Conservation (phyloP, 2,888 invertebrate species). For the Meteorus colon region DNA sequence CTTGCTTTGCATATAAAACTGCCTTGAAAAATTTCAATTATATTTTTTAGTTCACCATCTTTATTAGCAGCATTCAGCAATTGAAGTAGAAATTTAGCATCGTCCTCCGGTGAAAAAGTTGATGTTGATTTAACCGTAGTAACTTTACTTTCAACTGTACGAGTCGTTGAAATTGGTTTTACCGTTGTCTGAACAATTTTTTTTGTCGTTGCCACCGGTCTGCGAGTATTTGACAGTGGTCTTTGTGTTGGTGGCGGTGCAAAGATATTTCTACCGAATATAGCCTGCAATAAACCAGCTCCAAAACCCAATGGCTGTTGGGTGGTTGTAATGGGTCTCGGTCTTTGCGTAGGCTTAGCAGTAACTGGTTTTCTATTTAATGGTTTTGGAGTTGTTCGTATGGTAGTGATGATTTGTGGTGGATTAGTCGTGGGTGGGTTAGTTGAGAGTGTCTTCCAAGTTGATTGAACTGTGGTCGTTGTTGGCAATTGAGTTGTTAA, state of each 20-base stretch:
- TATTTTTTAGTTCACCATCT: conserved; percentile 49
- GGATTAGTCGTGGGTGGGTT: conserved; percentile 47
- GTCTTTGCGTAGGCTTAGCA: conserved; percentile 57
- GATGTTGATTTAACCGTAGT: conserved; percentile 50
- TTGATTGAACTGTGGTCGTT: conserved; percentile 43
- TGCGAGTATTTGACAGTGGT: conserved; percentile 71
- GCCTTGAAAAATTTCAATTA: background rate
- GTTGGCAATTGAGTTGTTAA: conserved; percentile 41
- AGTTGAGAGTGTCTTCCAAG: conserved; percentile 33
- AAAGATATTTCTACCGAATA: conserved; percentile 66
- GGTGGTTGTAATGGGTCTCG: conserved; percentile 69
- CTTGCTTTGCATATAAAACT: background rate
- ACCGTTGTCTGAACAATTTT: conserved; percentile 65
- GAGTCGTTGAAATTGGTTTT: conserved; percentile 49
- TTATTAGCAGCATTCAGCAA: conserved; percentile 59
- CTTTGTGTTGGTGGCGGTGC: conserved; percentile 49
- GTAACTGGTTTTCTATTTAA: conserved; percentile 56
- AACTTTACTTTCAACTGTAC: conserved; percentile 34
- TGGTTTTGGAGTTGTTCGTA: conserved; percentile 44
- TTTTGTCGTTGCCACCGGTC: conserved; percentile 66
- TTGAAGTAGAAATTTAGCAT: conserved; percentile 65
- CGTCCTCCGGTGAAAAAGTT: conserved; percentile 66
- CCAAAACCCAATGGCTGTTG: conserved; percentile 63
- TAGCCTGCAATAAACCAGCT: conserved; percentile 61
- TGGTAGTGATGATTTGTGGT: conserved; percentile 40